A percentile compares a stretch with the other conserved stretches of the same genome.
These are phyloP conservation scores for Varanus salvator DNA, from an alignment of 2,113 vertebrate species.

Conservation along the genomic window DNA sequence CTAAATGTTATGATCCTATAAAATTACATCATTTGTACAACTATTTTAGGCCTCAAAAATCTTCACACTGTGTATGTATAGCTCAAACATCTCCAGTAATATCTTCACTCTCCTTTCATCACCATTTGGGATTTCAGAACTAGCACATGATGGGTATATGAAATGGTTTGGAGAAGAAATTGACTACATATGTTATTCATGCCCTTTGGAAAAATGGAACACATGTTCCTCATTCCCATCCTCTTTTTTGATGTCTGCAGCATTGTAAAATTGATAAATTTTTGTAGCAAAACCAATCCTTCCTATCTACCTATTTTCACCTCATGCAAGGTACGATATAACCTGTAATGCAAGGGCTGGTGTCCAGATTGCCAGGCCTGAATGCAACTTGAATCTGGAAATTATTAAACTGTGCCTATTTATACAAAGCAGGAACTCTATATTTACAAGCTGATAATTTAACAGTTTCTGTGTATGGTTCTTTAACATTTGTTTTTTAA, in stretches of 20 bases:
- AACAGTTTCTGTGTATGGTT: neutral
- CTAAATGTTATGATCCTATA: neutral
- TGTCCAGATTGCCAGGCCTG: conserved; percentile 21
- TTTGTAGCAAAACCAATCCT: neutral
- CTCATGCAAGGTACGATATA: neutral
- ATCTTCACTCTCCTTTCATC: neutral
- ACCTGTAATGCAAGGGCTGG: neutral
- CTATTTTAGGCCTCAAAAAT: neutral
- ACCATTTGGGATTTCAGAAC: neutral
- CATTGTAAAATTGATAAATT: neutral
- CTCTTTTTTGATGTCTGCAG: neutral
- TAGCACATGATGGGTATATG: conserved; percentile 9
- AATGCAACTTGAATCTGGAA: neutral
- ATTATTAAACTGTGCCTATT: conserved; percentile 1
- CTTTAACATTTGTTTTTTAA: neutral
- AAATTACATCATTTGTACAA: neutral
- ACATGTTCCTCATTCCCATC: conserved; percentile 45
- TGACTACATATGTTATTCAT: neutral
- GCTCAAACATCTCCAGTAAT: neutral
- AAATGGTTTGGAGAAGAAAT: rapidly evolving
- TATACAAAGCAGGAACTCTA: neutral
- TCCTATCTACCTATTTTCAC: neutral
- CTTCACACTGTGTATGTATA: neutral
- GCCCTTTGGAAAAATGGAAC: conserved; percentile 22
- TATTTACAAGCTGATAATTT: conserved; percentile 13